Conservation (phyloP, 2,113 vertebrate genomes). For the Alligator mississippiensis region DNA sequence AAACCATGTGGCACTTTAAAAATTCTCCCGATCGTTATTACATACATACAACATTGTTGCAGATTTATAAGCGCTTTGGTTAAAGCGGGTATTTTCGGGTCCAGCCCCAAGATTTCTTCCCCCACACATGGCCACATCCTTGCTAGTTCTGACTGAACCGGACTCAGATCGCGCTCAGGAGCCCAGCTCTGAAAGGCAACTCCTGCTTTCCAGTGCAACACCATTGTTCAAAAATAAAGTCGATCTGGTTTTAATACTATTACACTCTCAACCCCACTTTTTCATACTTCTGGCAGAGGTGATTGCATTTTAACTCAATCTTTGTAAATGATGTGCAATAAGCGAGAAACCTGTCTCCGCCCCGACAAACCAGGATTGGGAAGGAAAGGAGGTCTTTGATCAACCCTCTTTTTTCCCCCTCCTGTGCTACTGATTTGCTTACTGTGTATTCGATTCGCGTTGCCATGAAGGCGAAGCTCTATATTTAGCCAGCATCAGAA, state of each 20-base stretch:
- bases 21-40: neutral
- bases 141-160: neutral
- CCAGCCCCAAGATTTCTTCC: neutral
- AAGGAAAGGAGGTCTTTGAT: constrained; percentile 50
- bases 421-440: constrained; percentile 39
- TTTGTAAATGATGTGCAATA: constrained; percentile 26
- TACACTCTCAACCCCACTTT: neutral
- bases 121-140: neutral
- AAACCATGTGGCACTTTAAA: neutral
- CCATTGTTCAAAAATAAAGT: constrained; percentile 3
- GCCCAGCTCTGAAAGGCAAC: neutral
- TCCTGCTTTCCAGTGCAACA: neutral
- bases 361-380: constrained; percentile 8
- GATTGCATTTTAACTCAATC: constrained; percentile 29
- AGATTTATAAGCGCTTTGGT: neutral
- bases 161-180: neutral
- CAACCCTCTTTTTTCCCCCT: neutral
- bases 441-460: constrained; percentile 50
- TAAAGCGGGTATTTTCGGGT: neutral
- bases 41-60: neutral
- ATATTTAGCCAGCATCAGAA: constrained; percentile 54
- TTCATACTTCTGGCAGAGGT: neutral
- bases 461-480: constrained; percentile 36
- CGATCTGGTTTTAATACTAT: neutral
- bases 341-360: constrained; percentile 49